Conservation (phyloP, 2,113 vertebrate species). For the Mesembrinibis cayennensis region DNA sequence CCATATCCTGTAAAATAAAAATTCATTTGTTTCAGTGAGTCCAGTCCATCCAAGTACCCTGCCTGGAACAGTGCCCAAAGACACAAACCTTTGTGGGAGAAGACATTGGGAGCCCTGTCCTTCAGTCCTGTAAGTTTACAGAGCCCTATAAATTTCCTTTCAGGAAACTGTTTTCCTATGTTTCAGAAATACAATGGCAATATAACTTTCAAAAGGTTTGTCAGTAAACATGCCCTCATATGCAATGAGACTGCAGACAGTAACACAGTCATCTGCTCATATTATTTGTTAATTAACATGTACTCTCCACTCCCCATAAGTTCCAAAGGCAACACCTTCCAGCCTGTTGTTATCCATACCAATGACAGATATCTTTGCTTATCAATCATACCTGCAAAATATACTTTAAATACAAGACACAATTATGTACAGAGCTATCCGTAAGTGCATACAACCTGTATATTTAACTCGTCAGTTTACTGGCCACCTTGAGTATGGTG, state of each 20-base stretch:
- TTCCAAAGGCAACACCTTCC: neutral
- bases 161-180: neutral
- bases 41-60: neutral
- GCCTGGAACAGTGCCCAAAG: neutral
- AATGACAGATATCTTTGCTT: neutral
- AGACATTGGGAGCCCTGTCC: fast-evolving
- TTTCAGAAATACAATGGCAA: neutral
- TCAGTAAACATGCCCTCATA: neutral
- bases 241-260: neutral
- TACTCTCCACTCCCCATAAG: fast-evolving
- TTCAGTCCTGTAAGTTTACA: neutral
- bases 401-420: neutral
- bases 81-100: neutral
- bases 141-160: neutral
- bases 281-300: neutral
- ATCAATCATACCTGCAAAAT: neutral
- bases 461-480: neutral
- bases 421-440: neutral
- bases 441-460: fast-evolving
- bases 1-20: neutral
- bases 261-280: neutral
- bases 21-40: neutral
- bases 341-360: neutral
- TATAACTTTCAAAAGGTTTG: neutral
- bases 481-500: neutral